A percentile compares a stretch with the other conserved stretches of the same genome.
phyloP scores from a whole-genome alignment of 2,888 invertebrate species.

The Idaea straminata region DNA sequence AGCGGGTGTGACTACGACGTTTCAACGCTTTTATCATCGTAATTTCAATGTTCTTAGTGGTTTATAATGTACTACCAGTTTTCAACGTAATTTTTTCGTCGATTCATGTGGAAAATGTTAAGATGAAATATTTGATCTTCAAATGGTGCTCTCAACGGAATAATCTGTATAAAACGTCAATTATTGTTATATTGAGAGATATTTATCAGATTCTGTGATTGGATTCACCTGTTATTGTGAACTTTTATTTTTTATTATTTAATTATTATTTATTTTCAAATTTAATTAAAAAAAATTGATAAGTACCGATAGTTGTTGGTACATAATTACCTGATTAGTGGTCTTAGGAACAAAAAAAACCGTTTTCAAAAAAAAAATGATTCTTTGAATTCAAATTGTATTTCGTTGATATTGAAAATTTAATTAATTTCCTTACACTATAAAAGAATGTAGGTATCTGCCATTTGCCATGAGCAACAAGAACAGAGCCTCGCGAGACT shows the following conservation, averaged over 20 bases:
- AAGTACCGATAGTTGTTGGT: too few relatives aligned
- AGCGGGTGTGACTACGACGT: conserved; percentile 32
- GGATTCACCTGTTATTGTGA: neutral
- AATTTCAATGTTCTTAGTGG: conserved; percentile 33
- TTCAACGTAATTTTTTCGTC: conserved; percentile 22
- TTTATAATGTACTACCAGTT: conserved; percentile 25
- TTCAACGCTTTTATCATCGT: conserved; percentile 40
- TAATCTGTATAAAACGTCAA: neutral
- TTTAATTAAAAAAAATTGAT: too few relatives aligned
- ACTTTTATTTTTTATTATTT: too few relatives aligned
- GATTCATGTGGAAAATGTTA: conserved; percentile 21
- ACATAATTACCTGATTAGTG: too few relatives aligned
- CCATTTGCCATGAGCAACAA: conserved; percentile 9
- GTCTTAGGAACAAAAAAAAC: too few relatives aligned
- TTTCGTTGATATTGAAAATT: neutral
- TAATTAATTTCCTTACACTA: neutral
- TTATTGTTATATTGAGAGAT: neutral
- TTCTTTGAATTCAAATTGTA: too few relatives aligned
- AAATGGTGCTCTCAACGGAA: neutral
- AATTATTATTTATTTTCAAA: too few relatives aligned
- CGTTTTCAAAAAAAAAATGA: too few relatives aligned
- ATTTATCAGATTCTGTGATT: neutral
- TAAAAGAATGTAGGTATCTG: neutral
- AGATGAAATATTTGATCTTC: conserved; percentile 12
- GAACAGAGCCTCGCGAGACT: conserved; percentile 37